Evolutionary conservation across 2,797 vertebrate genomes (phyloP), one percentile per base, ranked within the genome.

Genomic region (Nannoperca obscura): DNA sequence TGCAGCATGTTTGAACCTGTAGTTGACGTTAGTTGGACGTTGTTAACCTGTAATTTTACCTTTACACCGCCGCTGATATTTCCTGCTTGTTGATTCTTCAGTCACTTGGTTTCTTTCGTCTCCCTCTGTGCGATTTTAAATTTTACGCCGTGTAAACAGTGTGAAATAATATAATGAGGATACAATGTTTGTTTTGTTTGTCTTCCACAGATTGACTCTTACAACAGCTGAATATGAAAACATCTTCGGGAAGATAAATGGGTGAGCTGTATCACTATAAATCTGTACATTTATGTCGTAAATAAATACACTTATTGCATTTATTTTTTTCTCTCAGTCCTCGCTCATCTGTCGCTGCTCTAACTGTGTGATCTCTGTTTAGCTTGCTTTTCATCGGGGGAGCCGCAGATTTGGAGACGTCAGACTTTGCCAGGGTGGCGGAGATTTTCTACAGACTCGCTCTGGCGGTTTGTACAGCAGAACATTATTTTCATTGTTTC

Each of bases 301-400:
- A 10, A 62, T 53, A 36, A 71, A 65, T 27, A 6, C 22, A 42
- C 1, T 6, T 5, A 22, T 1, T 57, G 7, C 8, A 5, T 12
- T n/a, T n/a, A 10, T 59, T 63, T 42, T 30, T 54, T 36, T n/a
- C 14, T n/a, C 14, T 67, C 46, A 17, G 19, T 52, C 42, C 5
- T 46, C 8, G 22, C 12, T 32, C 27, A 7, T 17, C 58, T 36
- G 72, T 58, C 34, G 0, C 11, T 27, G 27, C 8, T 61, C 40
- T 82, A 13, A 60, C 59, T 66, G 8, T 53, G 7, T 49, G 12
- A 19, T 72, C n/a, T 71, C 5, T 62, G 13, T 71, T 32, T 1
- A 94, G 96, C 3, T 78, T 96, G 78, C 38, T 96, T 64, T 73
- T 96, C 22, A 95, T 96, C 0, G 96, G 96, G 0, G 96, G 96